These are phyloP conservation scores for Panthera tigris DNA, from an alignment of 2,113 vertebrate genomes.

Conservation along the genomic window DNA sequence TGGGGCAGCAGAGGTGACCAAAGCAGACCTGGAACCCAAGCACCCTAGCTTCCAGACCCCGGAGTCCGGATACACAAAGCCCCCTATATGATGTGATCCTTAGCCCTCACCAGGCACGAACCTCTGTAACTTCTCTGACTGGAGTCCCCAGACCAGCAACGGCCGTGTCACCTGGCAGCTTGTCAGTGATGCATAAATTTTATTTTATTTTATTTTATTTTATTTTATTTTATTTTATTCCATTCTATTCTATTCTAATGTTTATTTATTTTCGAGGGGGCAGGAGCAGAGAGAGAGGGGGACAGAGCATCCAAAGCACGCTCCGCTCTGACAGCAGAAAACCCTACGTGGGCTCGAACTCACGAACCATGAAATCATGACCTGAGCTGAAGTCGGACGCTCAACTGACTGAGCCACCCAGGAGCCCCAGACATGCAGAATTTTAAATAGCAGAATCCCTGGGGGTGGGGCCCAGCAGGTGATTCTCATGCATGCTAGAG, in stretches of 20 bases:
- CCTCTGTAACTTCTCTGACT: neutral
- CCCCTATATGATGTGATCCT: fast-evolving
- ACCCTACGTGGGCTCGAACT: too few relatives aligned
- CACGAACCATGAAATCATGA: too few relatives aligned
- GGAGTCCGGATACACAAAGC: neutral
- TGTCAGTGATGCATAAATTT: neutral
- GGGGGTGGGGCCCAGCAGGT: neutral
- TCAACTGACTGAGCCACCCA: too few relatives aligned
- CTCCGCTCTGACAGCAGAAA: too few relatives aligned
- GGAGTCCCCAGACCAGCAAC: neutral
- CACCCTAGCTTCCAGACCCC: neutral
- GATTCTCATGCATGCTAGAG: neutral
- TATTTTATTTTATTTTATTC: too few relatives aligned
- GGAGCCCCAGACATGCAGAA: neutral
- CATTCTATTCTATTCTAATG: too few relatives aligned
- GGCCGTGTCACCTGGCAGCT: neutral
- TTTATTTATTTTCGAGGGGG: too few relatives aligned
- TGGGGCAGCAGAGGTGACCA: neutral
- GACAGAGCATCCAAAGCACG: too few relatives aligned
- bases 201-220: too few relatives aligned
- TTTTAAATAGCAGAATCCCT: neutral
- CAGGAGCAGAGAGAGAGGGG: too few relatives aligned
- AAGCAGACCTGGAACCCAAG: neutral
- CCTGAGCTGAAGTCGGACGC: too few relatives aligned
- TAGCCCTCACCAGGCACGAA: neutral